Evolutionary conservation across 92 coral and sea anemone genomes (phyloP), one percentile per base, ranked within the genome.

Genomic region (Porites evermanni): DNA sequence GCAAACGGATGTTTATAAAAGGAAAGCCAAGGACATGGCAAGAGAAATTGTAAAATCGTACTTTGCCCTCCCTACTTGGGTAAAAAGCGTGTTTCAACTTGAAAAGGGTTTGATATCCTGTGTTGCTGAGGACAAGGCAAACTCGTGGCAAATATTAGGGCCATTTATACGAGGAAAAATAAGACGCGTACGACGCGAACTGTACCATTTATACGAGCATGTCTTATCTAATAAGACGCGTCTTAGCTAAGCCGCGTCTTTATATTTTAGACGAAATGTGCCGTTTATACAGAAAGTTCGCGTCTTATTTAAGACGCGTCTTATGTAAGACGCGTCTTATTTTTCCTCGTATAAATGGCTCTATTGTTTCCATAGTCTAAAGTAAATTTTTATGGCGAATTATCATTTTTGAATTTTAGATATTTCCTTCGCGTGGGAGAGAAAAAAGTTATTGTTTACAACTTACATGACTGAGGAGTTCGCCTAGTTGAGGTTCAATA

Each of bases 321-420:
- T 24, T 24, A 24, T 24, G 26, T 24, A 24, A 24, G 26, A 24
- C 26, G 26, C 26, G 26, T 24, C 26, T 24, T 24, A 24, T 24
- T 24, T 24, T 24, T 24, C 26, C 26, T 24, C 26, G 26, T 24
- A 24, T 24, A 24, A 24, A 24, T 24, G 26, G 26, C 26, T 24
- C 26, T 24, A 24, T 29, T 29, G 32, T 29, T 29, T 29, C 32
- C 32, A 29, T 29, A 29, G 32, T 29, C 32, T 29, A 2, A 29
- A 29, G 47, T 38, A 38, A 4, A 38, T 38, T 38, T 38, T 38
- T 38, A 70, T 81, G 69, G 69, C 86, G 78, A 26, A 70, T 38
- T 70, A 53, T 54, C 64, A 81, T 53, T 56, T 70, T 70, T 75
- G 32, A n/a, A 81, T 81, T 56, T 68, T 54, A 53, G 21, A 26